Percentiles rank a stretch among this genome's conserved stretches.
These are phyloP conservation scores for Clinocottus analis DNA, from an alignment of 2,113 vertebrate species.

Conservation along the genomic window DNA sequence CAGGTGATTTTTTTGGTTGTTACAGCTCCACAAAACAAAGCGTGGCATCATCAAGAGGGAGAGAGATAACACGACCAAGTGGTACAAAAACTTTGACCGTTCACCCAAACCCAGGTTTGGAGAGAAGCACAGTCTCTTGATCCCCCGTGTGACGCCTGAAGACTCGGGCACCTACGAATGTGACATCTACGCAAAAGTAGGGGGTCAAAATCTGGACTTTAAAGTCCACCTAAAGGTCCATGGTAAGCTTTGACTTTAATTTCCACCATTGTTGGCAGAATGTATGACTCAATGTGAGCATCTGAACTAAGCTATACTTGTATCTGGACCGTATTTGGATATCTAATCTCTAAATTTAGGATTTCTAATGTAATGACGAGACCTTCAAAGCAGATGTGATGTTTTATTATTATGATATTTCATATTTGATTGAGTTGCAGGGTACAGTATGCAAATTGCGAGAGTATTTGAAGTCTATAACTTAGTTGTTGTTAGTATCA, in stretches of 20 bases:
- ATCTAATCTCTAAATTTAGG: not conserved
- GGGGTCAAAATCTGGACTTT: conserved; percentile 12
- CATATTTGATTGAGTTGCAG: not conserved
- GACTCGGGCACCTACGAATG: conserved; percentile 74
- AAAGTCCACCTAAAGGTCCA: conserved; percentile 33
- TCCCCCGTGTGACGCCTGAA: conserved; percentile 31
- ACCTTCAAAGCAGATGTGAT: not conserved
- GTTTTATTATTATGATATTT: not conserved
- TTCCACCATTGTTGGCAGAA: not conserved
- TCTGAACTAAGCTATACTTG: not conserved
- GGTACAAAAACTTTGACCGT: not conserved
- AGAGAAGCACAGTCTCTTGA: conserved; percentile 31
- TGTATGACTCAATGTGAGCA: not conserved
- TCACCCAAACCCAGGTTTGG: not conserved
- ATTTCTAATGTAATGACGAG: not conserved
- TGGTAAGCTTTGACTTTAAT: conserved; percentile 57
- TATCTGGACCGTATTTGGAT: not conserved
- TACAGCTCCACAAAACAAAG: not conserved
- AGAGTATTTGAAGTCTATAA: not conserved
- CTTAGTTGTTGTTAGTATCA: not conserved
- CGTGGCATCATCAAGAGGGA: conserved; percentile 14
- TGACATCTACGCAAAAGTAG: conserved; percentile 44
- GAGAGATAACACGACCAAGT: rapidly evolving
- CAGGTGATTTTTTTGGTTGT: not conserved
- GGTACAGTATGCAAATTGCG: too few species aligned